phyloP scores from a whole-genome alignment of 2,113 vertebrate species.

The Lycocorax pyrrhopterus region DNA sequence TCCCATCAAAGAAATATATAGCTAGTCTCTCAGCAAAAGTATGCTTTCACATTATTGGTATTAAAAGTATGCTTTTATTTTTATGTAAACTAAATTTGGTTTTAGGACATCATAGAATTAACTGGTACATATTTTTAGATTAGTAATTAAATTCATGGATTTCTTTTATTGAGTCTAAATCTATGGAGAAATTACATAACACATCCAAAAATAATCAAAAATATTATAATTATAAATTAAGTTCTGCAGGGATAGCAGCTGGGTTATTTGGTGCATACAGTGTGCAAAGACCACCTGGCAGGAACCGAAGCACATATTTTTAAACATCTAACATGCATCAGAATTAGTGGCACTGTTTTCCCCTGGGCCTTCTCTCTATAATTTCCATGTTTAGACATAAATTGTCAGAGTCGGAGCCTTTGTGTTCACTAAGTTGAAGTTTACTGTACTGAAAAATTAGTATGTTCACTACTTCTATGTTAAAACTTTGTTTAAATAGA shows the following conservation, averaged over 20 bases:
- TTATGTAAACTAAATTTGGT: not conserved
- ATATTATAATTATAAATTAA: not conserved
- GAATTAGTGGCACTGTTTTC: not conserved
- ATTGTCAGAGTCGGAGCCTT: not conserved
- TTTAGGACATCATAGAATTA: not conserved
- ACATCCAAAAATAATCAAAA: not conserved
- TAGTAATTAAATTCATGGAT: not conserved
- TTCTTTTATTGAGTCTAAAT: not conserved
- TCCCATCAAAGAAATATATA: not conserved
- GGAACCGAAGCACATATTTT: not conserved
- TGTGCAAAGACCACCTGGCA: slow-evolving; percentile 6
- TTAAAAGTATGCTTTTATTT: not conserved
- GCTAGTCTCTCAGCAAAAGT: not conserved
- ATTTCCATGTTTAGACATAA: not conserved
- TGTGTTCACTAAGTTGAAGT: not conserved
- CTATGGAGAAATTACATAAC: not conserved
- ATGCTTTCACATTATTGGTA: not conserved
- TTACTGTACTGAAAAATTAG: not conserved
- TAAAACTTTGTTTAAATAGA: not conserved
- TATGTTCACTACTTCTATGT: not conserved
- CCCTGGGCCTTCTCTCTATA: not conserved
- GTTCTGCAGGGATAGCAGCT: not conserved
- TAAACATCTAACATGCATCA: not conserved
- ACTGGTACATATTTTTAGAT: not conserved
- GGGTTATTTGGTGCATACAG: not conserved